Evolutionary conservation across 2,113 vertebrate genomes (phyloP).

Genomic region (Nesoenas mayeri): DNA sequence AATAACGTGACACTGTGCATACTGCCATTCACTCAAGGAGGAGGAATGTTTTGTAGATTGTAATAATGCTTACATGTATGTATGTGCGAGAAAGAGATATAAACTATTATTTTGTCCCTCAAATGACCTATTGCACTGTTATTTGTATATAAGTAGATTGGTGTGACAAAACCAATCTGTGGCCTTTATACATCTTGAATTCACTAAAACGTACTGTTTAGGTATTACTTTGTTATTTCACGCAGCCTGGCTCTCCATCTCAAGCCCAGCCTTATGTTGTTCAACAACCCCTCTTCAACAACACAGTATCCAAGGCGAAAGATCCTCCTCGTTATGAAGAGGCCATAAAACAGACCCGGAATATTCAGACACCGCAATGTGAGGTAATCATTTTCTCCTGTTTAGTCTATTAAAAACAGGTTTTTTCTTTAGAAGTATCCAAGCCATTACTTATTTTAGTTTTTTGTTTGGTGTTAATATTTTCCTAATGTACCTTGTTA

Average conservation of each 20-base stretch:
- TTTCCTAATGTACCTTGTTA: neutral
- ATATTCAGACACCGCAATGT: conserved; percentile 70
- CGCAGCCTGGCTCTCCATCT: conserved; percentile 77
- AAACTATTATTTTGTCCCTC: neutral
- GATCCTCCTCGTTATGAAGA: conserved; percentile 97
- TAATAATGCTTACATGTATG: neutral
- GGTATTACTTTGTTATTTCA: neutral
- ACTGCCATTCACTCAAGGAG: neutral
- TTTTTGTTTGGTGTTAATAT: neutral
- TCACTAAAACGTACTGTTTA: neutral
- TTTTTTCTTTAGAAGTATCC: neutral
- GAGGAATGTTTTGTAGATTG: neutral
- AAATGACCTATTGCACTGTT: neutral
- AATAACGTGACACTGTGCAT: neutral
- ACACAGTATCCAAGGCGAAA: conserved; percentile 81
- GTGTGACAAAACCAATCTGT: neutral
- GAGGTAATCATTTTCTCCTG: conserved; percentile 77
- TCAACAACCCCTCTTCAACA: conserved; percentile 79
- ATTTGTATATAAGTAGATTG: neutral
- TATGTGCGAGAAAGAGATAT: neutral
- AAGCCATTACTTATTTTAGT: neutral
- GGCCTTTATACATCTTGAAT: neutral
- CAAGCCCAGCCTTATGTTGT: conserved; percentile 77
- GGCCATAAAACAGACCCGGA: conserved; percentile 93
- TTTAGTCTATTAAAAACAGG: neutral